These are phyloP conservation scores for Caenorhabditis zanzibari DNA, from an alignment of 2,888 invertebrate genomes.

Conservation along the genomic window DNA sequence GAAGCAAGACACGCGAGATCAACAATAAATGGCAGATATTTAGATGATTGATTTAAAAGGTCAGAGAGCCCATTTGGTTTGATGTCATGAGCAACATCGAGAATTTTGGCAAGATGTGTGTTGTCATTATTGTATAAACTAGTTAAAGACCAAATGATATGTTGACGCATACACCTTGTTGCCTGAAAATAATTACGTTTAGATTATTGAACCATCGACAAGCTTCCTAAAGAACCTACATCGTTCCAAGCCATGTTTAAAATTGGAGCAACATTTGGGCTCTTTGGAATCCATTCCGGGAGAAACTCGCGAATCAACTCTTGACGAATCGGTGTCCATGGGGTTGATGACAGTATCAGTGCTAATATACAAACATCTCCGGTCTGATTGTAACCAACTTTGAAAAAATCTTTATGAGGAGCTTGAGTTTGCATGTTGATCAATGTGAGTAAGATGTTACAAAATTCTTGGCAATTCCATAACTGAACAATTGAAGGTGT, in stretches of 20 bases:
- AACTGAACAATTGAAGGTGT: constrained; percentile 83
- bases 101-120: constrained; percentile 90
- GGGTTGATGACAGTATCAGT: constrained; percentile 89
- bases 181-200: constrained; percentile 63
- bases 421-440: constrained; percentile 91
- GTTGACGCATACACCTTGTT: constrained; percentile 87
- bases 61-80: constrained; percentile 89
- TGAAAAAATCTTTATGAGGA: constrained; percentile 86
- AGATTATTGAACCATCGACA: neutral
- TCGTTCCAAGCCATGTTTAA: constrained; percentile 93
- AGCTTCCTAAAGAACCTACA: constrained; percentile 18
- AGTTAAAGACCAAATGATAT: constrained; percentile 98
- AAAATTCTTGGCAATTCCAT: constrained; percentile 91
- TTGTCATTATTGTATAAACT: constrained; percentile 91
- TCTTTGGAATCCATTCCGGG: constrained; percentile 88
- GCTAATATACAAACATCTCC: constrained; percentile 95
- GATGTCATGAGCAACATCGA: constrained; percentile 87
- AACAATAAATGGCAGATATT: constrained; percentile 93
- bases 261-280: constrained; percentile 97
- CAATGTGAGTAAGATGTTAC: constrained; percentile 92
- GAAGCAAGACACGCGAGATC: constrained; percentile 98
- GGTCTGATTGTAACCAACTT: constrained; percentile 85
- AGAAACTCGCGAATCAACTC: constrained; percentile 35
- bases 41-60: constrained; percentile 91
- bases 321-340: constrained; percentile 31